Base-by-base conservation (phyloP, 2,888 invertebrate genomes). In the Abrostola triplasia region DNA sequence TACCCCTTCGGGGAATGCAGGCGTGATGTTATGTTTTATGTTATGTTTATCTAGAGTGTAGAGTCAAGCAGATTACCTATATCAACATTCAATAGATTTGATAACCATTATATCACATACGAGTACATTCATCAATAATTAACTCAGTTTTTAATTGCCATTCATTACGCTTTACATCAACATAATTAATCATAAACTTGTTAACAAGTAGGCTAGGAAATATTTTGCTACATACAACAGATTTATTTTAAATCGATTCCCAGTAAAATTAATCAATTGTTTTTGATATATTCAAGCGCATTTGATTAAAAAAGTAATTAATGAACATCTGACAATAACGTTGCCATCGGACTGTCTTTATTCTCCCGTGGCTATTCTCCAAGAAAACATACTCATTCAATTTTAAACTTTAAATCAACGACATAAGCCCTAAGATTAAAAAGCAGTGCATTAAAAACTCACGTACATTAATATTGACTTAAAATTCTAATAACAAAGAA, bases 291-390 rank as follows among this genome's bases (percentile, higher is more conserved):
- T 9, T 13, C 9, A 6, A 49, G 35, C 42, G 7, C 37, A 37
- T 50, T 47, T 7, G 4, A 37, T 59, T 53, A 53, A 68, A 66
- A 58, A 62, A 44, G 51, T 68, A 67, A 68, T 68, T 60, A 66
- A 58, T 64, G 68, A 78, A 77, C 77, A 79, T 79, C 80, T 81
- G 82, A 81, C 72, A 66, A 48, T 36, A 63, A 56, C 59, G 58
- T 56, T 64, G 55, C n/a, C 60, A 70, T 66, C 50, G 35, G 36
- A 52, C 64, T 67, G 59, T 73, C 62, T 73, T 70, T 68, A 78
- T 71, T 63, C 48, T 76, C 59, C 63, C 51, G 71, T 88, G 88
- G 87, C 87, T 81, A 60, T 69, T 68, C 71, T 85, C 88, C 86
- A 88, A 88, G 73, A 73, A 44, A 38, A 12, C 11, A 64, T 13